Base-by-base conservation (phyloP, 2,113 vertebrate species). In the Himantopus leucocephalus region DNA sequence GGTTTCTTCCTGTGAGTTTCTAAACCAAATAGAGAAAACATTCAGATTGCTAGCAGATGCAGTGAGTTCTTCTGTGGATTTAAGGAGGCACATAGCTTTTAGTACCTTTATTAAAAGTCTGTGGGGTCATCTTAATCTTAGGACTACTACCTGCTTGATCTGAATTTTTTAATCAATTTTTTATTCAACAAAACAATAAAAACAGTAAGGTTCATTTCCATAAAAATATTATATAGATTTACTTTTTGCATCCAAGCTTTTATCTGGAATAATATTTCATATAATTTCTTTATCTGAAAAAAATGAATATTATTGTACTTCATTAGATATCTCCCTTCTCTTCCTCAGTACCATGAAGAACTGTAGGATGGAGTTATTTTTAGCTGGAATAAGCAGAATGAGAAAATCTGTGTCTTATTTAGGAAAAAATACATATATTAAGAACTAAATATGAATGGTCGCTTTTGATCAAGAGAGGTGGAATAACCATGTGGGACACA, bases 11-110 rank as follows among this genome's bases (percentile, higher is more conserved):
- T 76, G 22, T 41, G 88, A 62, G 32, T 71, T 92, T 98, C 88
- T 87, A 90, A 97, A 74, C 70, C 88, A 97, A 92, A 92, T 68
- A 96, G 84, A 90, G 94, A 96, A 97, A 96, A 91, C 85, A 92
- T 90, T 79, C 60, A 16, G 23, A 22, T 73, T 95, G 60, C 92
- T 91, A 92, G 66, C 53, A 94, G 64, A 92, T 86, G 81, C 43
- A 66, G 37, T 52, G 90, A 76, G 88, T 43, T 79, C 47, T 64
- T 92, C 91, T 39, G 27, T 77, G 52, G 9, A 52, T 94, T 97
- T 96, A 93, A 94, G 80, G 72, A 93, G 72, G 58, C 50, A 58
- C 39, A 50, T 14, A 68, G 90, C 24, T 90, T 94, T 77, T 27
- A 55, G 75, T 18, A 23, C 18, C 45, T 86, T 96, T 92, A 74